These are phyloP conservation scores for Tolmerus cingulatus DNA, from an alignment of 2,888 invertebrate genomes.

Conservation along the genomic window DNA sequence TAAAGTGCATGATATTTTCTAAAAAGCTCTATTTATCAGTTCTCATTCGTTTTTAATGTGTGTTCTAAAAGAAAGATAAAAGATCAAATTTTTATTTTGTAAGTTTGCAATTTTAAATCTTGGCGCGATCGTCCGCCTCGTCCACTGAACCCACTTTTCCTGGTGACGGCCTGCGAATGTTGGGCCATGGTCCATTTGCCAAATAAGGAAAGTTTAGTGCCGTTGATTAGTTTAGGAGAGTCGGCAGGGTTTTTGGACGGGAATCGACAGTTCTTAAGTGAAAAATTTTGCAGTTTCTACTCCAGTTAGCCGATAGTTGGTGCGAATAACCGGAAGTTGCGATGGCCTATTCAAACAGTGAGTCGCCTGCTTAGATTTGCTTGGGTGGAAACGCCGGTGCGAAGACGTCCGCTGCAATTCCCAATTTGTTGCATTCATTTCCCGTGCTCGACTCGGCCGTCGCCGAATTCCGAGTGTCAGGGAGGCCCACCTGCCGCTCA, in stretches of 20 bases:
- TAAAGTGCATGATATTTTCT: no score
- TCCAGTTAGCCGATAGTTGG: background rate
- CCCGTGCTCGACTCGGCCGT: background rate
- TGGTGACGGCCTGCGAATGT: background rate
- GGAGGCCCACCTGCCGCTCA: background rate
- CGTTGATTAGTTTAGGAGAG: constrained; percentile 35
- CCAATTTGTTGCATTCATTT: background rate
- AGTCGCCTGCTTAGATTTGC: constrained; percentile 28
- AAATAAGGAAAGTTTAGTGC: constrained; percentile 47
- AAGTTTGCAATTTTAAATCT: background rate
- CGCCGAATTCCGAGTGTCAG: background rate
- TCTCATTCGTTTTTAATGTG: no score
- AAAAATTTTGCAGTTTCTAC: background rate
- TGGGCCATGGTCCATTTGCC: constrained; percentile 12
- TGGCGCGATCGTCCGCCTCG: background rate
- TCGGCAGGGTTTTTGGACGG: constrained; percentile 1
- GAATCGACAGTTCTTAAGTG: constrained; percentile 6
- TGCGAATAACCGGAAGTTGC: background rate
- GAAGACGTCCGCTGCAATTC: background rate
- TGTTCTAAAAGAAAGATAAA: no score
- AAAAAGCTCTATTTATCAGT: no score
- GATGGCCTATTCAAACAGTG: constrained; percentile 47
- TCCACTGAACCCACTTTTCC: background rate
- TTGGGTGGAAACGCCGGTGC: constrained; percentile 39
- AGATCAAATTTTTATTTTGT: background rate